Evolutionary conservation across 2,113 vertebrate genomes (phyloP).

Genomic region (Actinemys pallida): DNA sequence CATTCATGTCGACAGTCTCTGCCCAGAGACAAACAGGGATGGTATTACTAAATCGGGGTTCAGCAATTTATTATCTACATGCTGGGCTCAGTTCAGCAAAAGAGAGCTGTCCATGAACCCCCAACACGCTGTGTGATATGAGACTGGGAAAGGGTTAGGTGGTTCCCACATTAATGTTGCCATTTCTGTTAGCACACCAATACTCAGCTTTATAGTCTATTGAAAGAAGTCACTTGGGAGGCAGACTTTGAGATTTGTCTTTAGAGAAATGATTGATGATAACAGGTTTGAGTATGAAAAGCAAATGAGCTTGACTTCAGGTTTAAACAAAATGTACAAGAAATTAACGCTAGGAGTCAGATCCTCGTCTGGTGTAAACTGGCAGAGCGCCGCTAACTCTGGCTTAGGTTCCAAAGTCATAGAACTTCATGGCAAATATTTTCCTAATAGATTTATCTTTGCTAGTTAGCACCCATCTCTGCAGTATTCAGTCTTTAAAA

Average conservation of each 20-base stretch:
- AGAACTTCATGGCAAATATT: background rate
- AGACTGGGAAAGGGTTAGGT: background rate
- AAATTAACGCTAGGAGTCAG: background rate
- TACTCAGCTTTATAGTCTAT: background rate
- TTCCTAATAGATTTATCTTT: background rate
- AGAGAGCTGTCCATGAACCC: background rate
- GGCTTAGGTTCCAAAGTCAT: background rate
- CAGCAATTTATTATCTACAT: background rate
- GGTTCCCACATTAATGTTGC: slow-evolving; percentile 2
- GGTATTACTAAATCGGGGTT: slow-evolving; percentile 23
- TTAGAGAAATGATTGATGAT: slow-evolving; percentile 6
- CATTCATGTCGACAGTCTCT: background rate
- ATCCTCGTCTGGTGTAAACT: background rate
- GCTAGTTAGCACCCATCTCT: background rate
- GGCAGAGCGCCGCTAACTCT: background rate
- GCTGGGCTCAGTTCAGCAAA: slow-evolving; percentile 7
- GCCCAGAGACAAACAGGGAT: background rate
- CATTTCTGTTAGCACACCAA: background rate
- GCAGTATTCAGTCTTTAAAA: background rate
- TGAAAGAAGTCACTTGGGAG: slow-evolving; percentile 13
- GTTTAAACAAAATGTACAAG: background rate
- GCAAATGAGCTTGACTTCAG: background rate
- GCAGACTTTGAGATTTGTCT: background rate
- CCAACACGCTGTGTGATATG: background rate
- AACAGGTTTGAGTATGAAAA: slow-evolving; percentile 16